Evolutionary conservation across 2,797 vertebrate species (phyloP).

Genomic region (Micromesistius poutassou): DNA sequence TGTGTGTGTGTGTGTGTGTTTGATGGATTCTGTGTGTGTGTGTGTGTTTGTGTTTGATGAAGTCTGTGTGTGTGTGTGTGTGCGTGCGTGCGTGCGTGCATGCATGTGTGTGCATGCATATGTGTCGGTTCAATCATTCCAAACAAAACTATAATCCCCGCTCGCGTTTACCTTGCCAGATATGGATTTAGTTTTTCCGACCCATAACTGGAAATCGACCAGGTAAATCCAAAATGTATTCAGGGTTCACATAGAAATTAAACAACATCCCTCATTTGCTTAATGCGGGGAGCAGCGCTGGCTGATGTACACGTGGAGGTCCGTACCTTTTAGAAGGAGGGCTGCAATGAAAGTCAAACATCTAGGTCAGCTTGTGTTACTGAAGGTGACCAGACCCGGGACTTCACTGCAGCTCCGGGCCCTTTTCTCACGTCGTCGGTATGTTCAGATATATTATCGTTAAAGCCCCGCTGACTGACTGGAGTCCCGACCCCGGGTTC

Average conservation of each 20-base stretch:
- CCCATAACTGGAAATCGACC: conserved; percentile 59
- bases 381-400: too few relatives aligned
- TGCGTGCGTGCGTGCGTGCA: too few relatives aligned
- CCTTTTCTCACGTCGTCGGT: conserved; percentile 53
- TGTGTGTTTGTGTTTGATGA: neutral
- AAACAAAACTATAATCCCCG: conserved; percentile 40
- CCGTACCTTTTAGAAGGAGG: conserved; percentile 6
- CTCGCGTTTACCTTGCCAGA: conserved; percentile 44
- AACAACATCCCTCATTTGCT: conserved; percentile 40
- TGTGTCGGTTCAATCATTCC: conserved; percentile 26
- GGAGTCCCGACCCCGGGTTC: conserved; percentile 69
- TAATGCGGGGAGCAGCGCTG: neutral
- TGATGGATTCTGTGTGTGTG: neutral
- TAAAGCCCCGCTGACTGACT: conserved; percentile 52
- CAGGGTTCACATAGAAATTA: conserved; percentile 60
- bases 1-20: too few relatives aligned
- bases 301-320: conserved; percentile 64
- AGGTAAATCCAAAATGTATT: conserved; percentile 55
- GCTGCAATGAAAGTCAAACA: too few relatives aligned
- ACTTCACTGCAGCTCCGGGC: conserved; percentile 39
- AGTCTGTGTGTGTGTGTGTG: conserved; percentile 18
- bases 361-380: too few relatives aligned
- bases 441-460: conserved; percentile 68
- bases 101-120: neutral
- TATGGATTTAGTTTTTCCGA: conserved; percentile 53